Base-by-base conservation (phyloP, 2,113 vertebrate species). In the Phoxinus phoxinus region DNA sequence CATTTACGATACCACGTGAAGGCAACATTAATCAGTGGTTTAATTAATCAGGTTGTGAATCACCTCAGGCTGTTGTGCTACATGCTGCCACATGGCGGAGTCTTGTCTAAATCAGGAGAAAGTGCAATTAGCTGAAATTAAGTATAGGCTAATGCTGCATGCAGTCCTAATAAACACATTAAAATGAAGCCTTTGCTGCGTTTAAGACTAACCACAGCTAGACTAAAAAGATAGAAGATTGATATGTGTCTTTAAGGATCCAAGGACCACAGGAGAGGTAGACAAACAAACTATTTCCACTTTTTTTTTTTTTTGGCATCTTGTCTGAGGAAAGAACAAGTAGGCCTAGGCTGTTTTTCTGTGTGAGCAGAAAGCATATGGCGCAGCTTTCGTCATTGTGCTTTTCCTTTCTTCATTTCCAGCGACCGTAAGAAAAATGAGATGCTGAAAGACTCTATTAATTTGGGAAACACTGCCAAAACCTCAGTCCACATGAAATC, bases 21-120 rank as follows among this genome's bases (percentile, higher is more conserved):
- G 46, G 46, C 4, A 51, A 1, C 15, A 5, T 51, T 4, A 51
- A 51, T 51, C 4, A n/a, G n/a, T n/a, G n/a, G n/a, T n/a, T n/a
- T n/a, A n/a, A n/a, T n/a, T n/a, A n/a, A n/a, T n/a, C n/a, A n/a
- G 65, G 19, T 56, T 56, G 8, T 56, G 21, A 56, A 23, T 17
- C 61, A 78, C 37, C 25, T 32, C 12, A 63, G 30, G 12, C 17
- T 85, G 83, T 51, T 48, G n/a, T 61, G 56, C 46, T 8, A 7
- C 65, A 15, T 56, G 23, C 10, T 23, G 23, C 84, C 88, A 88
- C 88, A 78, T 83, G 88, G 81, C 71, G 88, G 88, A 84, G 82
- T 86, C 82, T 77, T 81, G 81, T 63, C 63, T 86, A 86, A 85
- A 86, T 76, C 73, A 77, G 63, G 61, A 21, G 30, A 19, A 44